These are phyloP conservation scores for Lypha dubia DNA, from an alignment of 2,888 invertebrate species.

Conservation along the genomic window DNA sequence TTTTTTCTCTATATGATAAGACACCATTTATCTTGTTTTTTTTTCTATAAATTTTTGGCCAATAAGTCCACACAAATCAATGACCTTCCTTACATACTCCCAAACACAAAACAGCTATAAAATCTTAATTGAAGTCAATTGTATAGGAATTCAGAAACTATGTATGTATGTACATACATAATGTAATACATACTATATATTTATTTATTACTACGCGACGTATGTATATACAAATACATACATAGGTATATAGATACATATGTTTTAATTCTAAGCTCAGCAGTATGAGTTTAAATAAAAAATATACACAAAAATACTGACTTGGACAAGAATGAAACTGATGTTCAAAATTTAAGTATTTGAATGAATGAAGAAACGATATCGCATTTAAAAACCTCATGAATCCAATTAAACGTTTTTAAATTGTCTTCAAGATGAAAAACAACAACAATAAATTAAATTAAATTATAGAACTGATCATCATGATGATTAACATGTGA, in stretches of 20 bases:
- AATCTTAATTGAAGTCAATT: conserved; percentile 81
- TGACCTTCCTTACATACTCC: neutral
- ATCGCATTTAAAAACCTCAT: conserved; percentile 39
- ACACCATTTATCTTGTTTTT: no score
- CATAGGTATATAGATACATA: neutral
- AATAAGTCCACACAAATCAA: neutral
- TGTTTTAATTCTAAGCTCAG: conserved; percentile 11
- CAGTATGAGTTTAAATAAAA: conserved; percentile 28
- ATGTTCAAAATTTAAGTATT: conserved; percentile 47
- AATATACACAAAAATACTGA: neutral
- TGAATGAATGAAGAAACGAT: conserved; percentile 22
- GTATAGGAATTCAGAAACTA: conserved; percentile 74
- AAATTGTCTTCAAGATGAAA: conserved; percentile 34
- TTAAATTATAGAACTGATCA: conserved; percentile 14
- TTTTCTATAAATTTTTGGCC: neutral
- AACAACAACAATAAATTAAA: neutral
- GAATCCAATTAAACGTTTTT: conserved; percentile 36
- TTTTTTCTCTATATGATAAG: no score
- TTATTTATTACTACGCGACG: neutral
- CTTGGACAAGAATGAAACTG: conserved; percentile 23
- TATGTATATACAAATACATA: no score
- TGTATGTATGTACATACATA: conserved; percentile 4
- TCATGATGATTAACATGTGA: no score
- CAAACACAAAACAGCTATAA: conserved; percentile 39
- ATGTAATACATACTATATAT: neutral